phyloP scores from a whole-genome alignment of 2,888 invertebrate species.

The Dicroscelio sp. region DNA sequence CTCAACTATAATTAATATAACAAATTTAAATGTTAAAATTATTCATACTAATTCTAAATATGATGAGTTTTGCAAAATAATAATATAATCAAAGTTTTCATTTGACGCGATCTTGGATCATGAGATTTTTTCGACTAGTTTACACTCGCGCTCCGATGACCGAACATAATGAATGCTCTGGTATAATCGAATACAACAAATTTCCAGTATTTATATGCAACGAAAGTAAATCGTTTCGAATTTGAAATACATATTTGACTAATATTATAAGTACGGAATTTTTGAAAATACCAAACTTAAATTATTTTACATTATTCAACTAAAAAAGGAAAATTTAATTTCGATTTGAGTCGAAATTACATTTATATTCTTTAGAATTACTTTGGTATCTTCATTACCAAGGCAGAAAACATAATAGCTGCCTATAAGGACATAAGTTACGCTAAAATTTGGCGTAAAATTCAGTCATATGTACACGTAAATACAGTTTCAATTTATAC shows the following conservation, averaged over 20 bases:
- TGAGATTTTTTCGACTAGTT: slow-evolving; percentile 74
- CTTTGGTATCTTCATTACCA: slow-evolving; percentile 4
- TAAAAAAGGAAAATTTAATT: background rate
- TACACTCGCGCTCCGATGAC: slow-evolving; percentile 64
- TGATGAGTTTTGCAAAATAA: background rate
- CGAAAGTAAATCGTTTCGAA: slow-evolving; percentile 21
- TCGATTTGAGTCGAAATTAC: background rate
- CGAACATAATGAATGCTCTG: slow-evolving; percentile 68
- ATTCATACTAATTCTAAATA: too few relatives aligned
- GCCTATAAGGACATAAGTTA: slow-evolving; percentile 22
- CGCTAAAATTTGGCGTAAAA: slow-evolving; percentile 6
- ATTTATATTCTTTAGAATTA: too few relatives aligned
- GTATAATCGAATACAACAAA: slow-evolving; percentile 17
- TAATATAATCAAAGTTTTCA: slow-evolving; percentile 45
- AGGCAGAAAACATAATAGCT: background rate
- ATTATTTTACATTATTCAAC: background rate
- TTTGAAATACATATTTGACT: background rate
- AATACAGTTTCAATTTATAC: background rate
- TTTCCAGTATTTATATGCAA: slow-evolving; percentile 23
- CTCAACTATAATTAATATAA: background rate
- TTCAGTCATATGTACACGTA: slow-evolving; percentile 1
- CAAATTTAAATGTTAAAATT: background rate
- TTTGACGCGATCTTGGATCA: slow-evolving; percentile 56
- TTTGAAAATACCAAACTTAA: slow-evolving; percentile 9
- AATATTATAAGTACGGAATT: background rate